These are phyloP conservation scores for Drosophila melanocephala DNA, from an alignment of 2,888 invertebrate species.

Conservation along the genomic window DNA sequence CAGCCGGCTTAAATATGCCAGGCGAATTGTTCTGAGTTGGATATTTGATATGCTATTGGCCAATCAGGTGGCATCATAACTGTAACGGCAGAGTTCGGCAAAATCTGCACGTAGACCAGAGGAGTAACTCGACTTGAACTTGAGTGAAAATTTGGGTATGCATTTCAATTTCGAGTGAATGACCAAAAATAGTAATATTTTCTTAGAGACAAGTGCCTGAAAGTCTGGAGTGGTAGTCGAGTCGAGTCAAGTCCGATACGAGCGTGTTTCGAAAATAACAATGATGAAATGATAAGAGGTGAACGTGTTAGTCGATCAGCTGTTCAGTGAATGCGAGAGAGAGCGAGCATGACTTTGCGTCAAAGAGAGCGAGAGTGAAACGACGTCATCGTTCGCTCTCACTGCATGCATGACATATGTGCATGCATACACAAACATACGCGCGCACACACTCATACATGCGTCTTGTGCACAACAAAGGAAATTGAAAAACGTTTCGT, in stretches of 20 bases:
- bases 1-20: slow-evolving; percentile 27
- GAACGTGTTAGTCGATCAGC: slow-evolving; percentile 47
- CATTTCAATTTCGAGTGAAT: not conserved
- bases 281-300: slow-evolving; percentile 48
- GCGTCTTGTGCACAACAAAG: slow-evolving; percentile 36
- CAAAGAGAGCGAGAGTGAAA: slow-evolving; percentile 33
- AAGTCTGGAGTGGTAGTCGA: not conserved
- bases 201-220: not conserved
- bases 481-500: slow-evolving; percentile 33
- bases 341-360: not conserved
- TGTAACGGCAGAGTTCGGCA: not conserved
- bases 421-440: not conserved
- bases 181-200: not conserved
- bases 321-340: slow-evolving; percentile 24
- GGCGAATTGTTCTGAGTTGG: not conserved
- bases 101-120: not conserved
- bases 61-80: not conserved
- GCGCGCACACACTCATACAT: not conserved
- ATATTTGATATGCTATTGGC: not conserved
- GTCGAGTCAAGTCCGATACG: not conserved
- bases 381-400: slow-evolving; percentile 46
- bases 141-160: not conserved
- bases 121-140: not conserved
- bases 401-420: slow-evolving; percentile 24
- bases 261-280: not conserved